These are phyloP conservation scores for Polypedilum vanderplanki DNA, from an alignment of 1,140 invertebrate species.

Conservation along the genomic window DNA sequence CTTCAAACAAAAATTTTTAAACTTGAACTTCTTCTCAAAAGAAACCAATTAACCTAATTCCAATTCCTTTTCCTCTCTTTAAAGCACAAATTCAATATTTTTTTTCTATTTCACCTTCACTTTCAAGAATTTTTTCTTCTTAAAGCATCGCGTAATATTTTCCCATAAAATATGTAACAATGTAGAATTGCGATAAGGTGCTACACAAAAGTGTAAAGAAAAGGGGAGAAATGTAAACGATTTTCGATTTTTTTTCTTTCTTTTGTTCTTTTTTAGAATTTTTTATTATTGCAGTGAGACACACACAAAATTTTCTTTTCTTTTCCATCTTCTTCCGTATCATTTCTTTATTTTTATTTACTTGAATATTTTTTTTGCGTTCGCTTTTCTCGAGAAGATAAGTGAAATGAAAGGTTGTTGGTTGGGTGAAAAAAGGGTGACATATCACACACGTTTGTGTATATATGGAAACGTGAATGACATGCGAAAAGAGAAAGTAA, in stretches of 20 bases:
- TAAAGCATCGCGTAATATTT: background rate
- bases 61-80: background rate
- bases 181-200: background rate
- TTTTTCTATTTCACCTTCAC: background rate
- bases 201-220: background rate
- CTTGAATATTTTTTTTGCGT: too few relatives aligned
- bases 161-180: slow-evolving; percentile 5
- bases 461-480: background rate
- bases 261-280: background rate
- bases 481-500: background rate
- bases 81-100: background rate
- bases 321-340: background rate
- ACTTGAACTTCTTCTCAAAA: background rate
- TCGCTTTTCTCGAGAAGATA: background rate
- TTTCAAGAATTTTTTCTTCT: background rate
- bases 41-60: background rate
- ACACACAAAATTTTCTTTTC: background rate
- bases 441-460: background rate
- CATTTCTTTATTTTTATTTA: background rate
- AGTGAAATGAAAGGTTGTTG: too few relatives aligned
- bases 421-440: background rate
- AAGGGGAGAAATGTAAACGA: background rate
- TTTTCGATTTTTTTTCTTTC: slow-evolving; percentile 21
- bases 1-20: background rate
- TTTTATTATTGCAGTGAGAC: slow-evolving; percentile 5